Conservation (phyloP, 1,140 invertebrate species). For the Cyrtorhinus lividipennis region DNA sequence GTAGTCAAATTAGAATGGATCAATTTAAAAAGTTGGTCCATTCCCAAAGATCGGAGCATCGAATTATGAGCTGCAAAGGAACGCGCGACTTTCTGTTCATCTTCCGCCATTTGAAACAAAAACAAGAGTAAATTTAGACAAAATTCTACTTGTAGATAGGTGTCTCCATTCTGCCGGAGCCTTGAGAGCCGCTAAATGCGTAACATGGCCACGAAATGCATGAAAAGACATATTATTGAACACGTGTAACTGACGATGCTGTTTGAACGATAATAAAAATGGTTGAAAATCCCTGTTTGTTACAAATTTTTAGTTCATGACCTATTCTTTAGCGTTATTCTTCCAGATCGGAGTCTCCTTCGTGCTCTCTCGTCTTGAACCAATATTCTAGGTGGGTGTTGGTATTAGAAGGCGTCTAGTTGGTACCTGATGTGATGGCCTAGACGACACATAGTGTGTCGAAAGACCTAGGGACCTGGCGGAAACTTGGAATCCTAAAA, state of each 20-base stretch:
- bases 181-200: neutral
- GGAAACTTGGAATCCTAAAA: no score
- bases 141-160: neutral
- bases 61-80: neutral
- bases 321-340: no score
- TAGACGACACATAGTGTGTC: no score
- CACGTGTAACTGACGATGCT: neutral
- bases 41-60: neutral
- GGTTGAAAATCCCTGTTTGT: no score
- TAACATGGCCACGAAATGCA: neutral
- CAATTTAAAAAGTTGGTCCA: neutral
- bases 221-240: neutral
- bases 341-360: no score
- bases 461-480: no score
- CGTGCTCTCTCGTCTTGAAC: no score
- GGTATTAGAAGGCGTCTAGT: no score
- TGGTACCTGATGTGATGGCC: no score
- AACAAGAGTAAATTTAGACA: neutral
- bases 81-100: neutral
- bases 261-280: neutral
- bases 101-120: neutral
- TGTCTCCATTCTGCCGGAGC: neutral
- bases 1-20: neutral
- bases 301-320: no score
- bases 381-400: no score